These are phyloP conservation scores for Poecilus cupreus DNA, from an alignment of 2,888 invertebrate genomes.

Conservation along the genomic window DNA sequence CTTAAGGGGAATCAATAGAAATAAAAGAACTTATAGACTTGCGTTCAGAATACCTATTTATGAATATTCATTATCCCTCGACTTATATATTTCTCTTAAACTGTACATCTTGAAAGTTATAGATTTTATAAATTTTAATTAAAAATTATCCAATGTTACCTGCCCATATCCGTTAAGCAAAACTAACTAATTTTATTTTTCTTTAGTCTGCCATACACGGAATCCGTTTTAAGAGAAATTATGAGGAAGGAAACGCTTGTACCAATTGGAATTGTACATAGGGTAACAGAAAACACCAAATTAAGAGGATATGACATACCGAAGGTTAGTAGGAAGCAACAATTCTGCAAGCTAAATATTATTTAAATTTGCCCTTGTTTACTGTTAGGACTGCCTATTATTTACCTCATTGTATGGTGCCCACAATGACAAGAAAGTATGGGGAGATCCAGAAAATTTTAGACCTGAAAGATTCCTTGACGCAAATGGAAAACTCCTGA, in stretches of 20 bases:
- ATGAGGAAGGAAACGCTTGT: conserved; percentile 78
- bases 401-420: conserved; percentile 74
- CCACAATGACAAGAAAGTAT: conserved; percentile 67
- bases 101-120: no score
- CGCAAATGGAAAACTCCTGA: conserved; percentile 73
- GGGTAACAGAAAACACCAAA: conserved; percentile 73
- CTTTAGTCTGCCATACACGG: conserved; percentile 78
- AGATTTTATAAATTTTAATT: no score
- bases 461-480: conserved; percentile 76
- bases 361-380: no score
- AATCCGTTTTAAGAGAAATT: conserved; percentile 79
- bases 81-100: no score
- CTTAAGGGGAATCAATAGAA: no score
- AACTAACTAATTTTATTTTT: no score
- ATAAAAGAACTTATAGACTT: no score
- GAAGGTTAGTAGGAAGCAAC: conserved; percentile 70
- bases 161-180: no score
- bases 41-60: no score
- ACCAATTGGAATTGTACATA: conserved; percentile 78
- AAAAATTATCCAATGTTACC: no score
- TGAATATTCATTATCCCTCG: no score
- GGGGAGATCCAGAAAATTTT: conserved; percentile 71
- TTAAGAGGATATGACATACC: conserved; percentile 77
- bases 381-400: conserved; percentile 75
- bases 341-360: no score